Evolutionary conservation across 2,888 invertebrate genomes (phyloP).

Genomic region (Melitaea athalia): DNA sequence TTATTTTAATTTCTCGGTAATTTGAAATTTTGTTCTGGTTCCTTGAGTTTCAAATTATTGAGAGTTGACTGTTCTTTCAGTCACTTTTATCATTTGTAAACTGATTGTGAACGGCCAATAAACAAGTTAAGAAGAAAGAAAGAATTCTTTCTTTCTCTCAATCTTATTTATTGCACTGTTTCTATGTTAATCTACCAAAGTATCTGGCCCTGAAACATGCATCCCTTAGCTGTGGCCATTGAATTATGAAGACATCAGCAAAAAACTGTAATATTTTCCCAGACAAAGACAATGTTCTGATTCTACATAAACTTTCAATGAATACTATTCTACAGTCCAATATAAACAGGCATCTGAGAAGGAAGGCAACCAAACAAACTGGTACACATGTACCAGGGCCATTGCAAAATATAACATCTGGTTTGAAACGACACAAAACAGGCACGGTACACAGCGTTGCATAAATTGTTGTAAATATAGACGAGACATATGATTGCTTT

Average conservation of each 20-base stretch:
- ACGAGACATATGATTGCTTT: constrained; percentile 91
- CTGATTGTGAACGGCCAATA: too few species aligned
- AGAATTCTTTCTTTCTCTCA: too few species aligned
- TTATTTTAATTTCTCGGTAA: too few species aligned
- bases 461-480: constrained; percentile 89
- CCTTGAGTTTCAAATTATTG: too few species aligned
- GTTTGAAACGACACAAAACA: constrained; percentile 85
- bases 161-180: not conserved
- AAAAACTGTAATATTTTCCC: constrained; percentile 93
- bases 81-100: too few species aligned
- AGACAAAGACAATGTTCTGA: constrained; percentile 92
- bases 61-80: too few species aligned
- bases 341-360: constrained; percentile 87
- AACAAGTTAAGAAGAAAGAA: too few species aligned
- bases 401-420: constrained; percentile 94
- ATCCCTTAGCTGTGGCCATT: constrained; percentile 91
- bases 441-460: constrained; percentile 87
- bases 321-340: constrained; percentile 90
- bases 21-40: too few species aligned
- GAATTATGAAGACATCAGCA: constrained; percentile 94
- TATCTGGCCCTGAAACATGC: constrained; percentile 87
- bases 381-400: constrained; percentile 99
- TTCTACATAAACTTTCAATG: constrained; percentile 97
- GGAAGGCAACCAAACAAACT: constrained; percentile 89
- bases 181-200: constrained; percentile 87